phyloP scores from a whole-genome alignment of 2,797 vertebrate genomes.

The Hypotaenidia okinawae region DNA sequence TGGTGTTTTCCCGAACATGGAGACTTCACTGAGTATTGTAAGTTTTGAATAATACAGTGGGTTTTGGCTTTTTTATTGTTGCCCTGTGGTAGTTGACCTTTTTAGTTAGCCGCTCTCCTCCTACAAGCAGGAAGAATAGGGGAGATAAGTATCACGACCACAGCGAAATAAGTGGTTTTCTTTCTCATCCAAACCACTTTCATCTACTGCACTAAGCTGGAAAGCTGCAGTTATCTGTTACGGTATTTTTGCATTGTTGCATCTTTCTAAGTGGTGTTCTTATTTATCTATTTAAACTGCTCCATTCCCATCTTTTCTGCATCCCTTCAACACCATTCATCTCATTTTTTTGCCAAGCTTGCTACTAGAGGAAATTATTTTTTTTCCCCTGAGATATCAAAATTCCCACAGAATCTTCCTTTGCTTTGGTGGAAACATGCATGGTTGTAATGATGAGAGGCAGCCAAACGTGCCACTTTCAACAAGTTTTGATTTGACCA shows the following conservation, averaged over 20 bases:
- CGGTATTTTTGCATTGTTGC: neutral
- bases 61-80: fast-evolving
- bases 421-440: neutral
- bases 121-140: neutral
- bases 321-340: neutral
- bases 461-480: neutral
- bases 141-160: neutral
- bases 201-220: neutral
- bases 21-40: neutral
- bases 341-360: neutral
- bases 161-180: neutral
- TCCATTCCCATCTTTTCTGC: neutral
- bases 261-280: neutral
- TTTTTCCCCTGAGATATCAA: neutral
- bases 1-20: neutral
- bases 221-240: neutral
- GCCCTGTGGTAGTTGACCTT: neutral
- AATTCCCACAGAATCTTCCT: neutral
- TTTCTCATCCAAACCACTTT: neutral
- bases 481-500: neutral
- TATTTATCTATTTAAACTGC: no score
- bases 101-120: neutral
- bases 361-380: no score
- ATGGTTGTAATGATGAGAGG: no score
- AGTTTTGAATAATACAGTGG: neutral